These are phyloP conservation scores for Cassiopea xamachana DNA, from an alignment of 30 jellyfish, hydroid and myxozoan genomes.

Conservation along the genomic window DNA sequence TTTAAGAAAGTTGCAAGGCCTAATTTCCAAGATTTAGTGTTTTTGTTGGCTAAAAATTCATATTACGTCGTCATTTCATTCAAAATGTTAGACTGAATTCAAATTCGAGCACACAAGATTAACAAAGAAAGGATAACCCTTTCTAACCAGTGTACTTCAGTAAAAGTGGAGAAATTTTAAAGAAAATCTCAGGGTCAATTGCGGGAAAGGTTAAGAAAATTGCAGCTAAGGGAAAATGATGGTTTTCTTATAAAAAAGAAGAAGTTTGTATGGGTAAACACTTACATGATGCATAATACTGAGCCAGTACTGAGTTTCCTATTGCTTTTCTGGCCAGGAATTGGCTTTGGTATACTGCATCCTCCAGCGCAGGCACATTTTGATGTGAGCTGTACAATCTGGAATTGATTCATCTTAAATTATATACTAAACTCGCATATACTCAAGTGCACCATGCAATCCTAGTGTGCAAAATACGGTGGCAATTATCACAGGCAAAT, in stretches of 20 bases:
- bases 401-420: neutral
- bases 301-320: conserved; percentile 18
- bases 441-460: no score
- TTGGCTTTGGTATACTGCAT: conserved; percentile 16
- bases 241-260: neutral
- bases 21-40: no score
- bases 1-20: no score
- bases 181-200: neutral
- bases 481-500: no score
- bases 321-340: neutral
- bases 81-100: neutral
- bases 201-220: neutral
- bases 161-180: neutral
- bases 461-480: no score
- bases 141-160: neutral
- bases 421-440: no score
- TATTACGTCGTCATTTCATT: neutral
- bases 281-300: conserved; percentile 15
- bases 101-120: neutral
- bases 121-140: neutral
- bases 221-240: neutral
- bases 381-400: neutral
- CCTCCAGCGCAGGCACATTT: conserved; percentile 32
- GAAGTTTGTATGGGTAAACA: neutral
- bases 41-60: neutral